A percentile compares a stretch with the other conserved stretches of the same genome.
Conservation (phyloP, 1,140 invertebrate genomes). For the Zaprionus vittiger region DNA sequence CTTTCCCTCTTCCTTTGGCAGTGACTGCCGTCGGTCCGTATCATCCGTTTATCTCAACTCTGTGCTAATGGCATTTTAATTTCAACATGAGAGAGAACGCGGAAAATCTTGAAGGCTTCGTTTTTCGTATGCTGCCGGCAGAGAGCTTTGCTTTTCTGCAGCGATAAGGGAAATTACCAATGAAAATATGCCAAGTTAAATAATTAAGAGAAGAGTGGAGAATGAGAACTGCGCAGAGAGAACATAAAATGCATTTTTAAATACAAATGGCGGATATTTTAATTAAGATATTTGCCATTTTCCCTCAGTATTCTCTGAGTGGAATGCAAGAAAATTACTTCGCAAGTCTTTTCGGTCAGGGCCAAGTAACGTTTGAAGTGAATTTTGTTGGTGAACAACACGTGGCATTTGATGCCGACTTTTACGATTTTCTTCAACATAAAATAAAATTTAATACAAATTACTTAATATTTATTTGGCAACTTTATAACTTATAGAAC, state of each 20-base stretch:
- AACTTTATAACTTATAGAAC: no score
- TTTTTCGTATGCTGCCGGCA: slow-evolving; percentile 16
- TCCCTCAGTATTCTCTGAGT: slow-evolving; percentile 10
- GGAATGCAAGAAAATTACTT: slow-evolving; percentile 25
- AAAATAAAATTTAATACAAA: background rate
- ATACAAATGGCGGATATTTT: slow-evolving; percentile 35
- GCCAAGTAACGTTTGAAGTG: background rate
- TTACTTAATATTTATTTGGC: background rate
- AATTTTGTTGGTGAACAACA: background rate
- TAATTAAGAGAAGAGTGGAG: slow-evolving; percentile 40
- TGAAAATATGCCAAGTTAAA: slow-evolving; percentile 49
- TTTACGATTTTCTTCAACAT: background rate
- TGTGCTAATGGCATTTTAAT: slow-evolving; percentile 77
- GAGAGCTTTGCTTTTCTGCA: slow-evolving; percentile 28
- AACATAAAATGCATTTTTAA: slow-evolving; percentile 36
- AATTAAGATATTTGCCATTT: slow-evolving; percentile 60
- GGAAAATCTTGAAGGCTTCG: slow-evolving; percentile 41
- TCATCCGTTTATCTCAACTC: slow-evolving; percentile 54
- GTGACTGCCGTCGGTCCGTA: slow-evolving; percentile 33
- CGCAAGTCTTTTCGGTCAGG: background rate
- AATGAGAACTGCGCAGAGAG: background rate
- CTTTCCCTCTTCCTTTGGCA: background rate
- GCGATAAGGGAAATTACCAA: slow-evolving; percentile 43
- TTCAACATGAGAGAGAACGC: slow-evolving; percentile 43
- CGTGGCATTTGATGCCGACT: background rate